phyloP scores from a whole-genome alignment of 2,113 vertebrate genomes.

The Oncorhynchus kisutch region DNA sequence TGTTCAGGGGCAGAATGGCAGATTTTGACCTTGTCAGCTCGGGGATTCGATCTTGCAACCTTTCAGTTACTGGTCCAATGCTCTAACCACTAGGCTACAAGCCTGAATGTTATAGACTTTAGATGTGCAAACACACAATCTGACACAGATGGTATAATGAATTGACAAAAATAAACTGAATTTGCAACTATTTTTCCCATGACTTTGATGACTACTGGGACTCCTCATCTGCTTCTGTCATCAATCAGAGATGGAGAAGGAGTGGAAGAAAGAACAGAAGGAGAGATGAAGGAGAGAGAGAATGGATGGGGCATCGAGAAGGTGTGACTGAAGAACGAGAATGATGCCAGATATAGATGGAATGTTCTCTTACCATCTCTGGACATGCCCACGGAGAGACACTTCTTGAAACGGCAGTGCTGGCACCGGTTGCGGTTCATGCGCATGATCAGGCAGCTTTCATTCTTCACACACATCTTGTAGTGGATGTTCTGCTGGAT shows the following conservation, averaged over 20 bases:
- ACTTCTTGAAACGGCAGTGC: slow-evolving; percentile 83
- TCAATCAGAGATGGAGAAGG: slow-evolving; percentile 61
- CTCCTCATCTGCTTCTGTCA: slow-evolving; percentile 46
- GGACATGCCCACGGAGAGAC: slow-evolving; percentile 81
- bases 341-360: not conserved
- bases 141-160: slow-evolving; percentile 27
- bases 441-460: slow-evolving; percentile 79
- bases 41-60: no score
- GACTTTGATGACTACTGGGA: slow-evolving; percentile 72
- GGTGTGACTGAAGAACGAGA: not conserved
- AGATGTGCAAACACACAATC: slow-evolving; percentile 5
- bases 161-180: slow-evolving; percentile 66
- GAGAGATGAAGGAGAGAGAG: not conserved
- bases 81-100: no score
- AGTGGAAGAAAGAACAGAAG: not conserved
- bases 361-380: slow-evolving; percentile 71
- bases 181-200: slow-evolving; percentile 56
- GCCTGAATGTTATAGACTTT: slow-evolving; percentile 23
- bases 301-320: not conserved
- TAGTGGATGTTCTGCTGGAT: slow-evolving; percentile 84
- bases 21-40: no score
- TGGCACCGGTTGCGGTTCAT: slow-evolving; percentile 83
- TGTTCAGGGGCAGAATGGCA: no score
- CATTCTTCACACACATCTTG: slow-evolving; percentile 82
- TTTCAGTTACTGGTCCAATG: no score